These are phyloP conservation scores for Apodemia hepburni DNA, from an alignment of 2,888 invertebrate species.

Conservation along the genomic window DNA sequence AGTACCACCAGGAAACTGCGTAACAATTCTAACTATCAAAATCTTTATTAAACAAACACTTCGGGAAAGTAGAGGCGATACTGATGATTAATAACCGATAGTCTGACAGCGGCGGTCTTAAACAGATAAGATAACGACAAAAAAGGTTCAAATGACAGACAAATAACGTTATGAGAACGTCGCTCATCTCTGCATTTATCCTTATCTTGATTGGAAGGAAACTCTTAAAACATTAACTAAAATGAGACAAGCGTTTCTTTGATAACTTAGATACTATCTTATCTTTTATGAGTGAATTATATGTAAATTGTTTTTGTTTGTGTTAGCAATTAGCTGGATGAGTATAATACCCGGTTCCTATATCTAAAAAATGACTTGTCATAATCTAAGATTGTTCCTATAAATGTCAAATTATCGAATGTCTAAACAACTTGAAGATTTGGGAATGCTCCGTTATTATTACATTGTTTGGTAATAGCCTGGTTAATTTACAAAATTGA, in stretches of 20 bases:
- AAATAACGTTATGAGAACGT: constrained; percentile 45
- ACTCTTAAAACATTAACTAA: constrained; percentile 32
- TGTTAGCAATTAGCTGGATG: not conserved
- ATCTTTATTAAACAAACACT: constrained; percentile 10
- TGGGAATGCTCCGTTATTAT: no score
- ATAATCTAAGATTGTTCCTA: no score
- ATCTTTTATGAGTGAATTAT: constrained; percentile 21
- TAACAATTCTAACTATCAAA: constrained; percentile 1
- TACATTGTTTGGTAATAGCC: no score
- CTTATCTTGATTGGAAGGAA: constrained; percentile 34
- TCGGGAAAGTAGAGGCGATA: constrained; percentile 8
- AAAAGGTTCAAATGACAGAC: constrained; percentile 47
- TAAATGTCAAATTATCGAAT: no score
- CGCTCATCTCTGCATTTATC: constrained; percentile 24
- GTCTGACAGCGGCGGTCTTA: constrained; percentile 5
- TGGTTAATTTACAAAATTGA: no score
- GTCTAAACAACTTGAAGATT: no score
- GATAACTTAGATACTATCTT: constrained; percentile 31
- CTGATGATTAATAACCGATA: constrained; percentile 13
- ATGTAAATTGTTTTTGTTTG: constrained; percentile 6
- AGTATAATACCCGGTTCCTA: no score
- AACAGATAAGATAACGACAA: constrained; percentile 25
- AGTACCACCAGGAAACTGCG: not conserved
- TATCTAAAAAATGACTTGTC: no score
- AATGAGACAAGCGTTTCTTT: constrained; percentile 27